A percentile compares a stretch with the other conserved stretches of the same genome.
These are phyloP conservation scores for Neomorphus geoffroyi DNA, from an alignment of 2,797 vertebrate genomes.

Conservation along the genomic window DNA sequence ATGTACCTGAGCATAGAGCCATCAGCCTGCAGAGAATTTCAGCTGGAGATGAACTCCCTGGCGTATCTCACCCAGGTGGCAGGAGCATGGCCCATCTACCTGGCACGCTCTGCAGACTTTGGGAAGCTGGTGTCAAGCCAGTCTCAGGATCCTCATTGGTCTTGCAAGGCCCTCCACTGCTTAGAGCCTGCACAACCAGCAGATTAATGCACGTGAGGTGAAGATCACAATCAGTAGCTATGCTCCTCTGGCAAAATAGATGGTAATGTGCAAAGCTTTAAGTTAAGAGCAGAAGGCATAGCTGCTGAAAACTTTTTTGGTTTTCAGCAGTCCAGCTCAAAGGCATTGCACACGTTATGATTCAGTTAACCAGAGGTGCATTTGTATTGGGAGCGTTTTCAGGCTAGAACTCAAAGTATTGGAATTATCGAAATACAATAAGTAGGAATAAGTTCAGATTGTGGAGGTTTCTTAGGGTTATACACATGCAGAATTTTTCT, in stretches of 20 bases:
- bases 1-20: not conserved
- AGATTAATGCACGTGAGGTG: not conserved
- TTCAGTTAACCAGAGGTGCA: not conserved
- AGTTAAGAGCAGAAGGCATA: not conserved
- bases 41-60: accelerated
- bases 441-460: not conserved
- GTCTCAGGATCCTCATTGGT: not conserved
- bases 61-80: accelerated
- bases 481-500: not conserved
- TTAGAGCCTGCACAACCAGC: not conserved
- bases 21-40: no score
- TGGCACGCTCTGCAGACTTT: accelerated
- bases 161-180: not conserved
- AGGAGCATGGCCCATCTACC: accelerated
- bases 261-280: not conserved
- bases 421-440: accelerated
- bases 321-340: not conserved
- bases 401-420: accelerated
- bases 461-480: not conserved
- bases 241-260: not conserved
- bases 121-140: not conserved
- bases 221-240: not conserved
- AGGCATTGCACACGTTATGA: no score
- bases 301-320: not conserved
- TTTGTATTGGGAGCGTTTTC: not conserved